Evolutionary conservation across 2,888 invertebrate species (phyloP), one percentile per base, ranked within the genome.

Genomic region (Cyclophora punctaria): DNA sequence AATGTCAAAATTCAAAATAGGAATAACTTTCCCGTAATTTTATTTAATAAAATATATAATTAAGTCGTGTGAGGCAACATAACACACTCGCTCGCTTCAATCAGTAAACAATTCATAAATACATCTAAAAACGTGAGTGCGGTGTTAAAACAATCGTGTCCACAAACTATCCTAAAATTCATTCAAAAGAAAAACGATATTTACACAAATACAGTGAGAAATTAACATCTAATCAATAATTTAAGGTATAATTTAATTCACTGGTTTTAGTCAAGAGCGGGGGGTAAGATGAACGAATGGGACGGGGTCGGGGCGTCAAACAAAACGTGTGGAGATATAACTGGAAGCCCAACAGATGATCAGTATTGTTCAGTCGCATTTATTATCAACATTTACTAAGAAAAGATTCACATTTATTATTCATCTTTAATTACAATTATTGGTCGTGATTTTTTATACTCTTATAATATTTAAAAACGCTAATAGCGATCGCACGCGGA

Each of bases 281-380:
- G 49, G 57, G 49, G 57, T 48, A 51, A 52, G 20, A 20, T 20
- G 2, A 20, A 1, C 46, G 45, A 49, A 6, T 47, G 46, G 51
- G 47, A 53, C 58, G 55, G 49, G 51, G 52, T 51, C 42, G 76
- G 71, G 80, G 72, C 77, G 63, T 78, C 71, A 76, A 83, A 82
- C 66, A 76, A 79, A n/a, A 67, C 66, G 57, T 64, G 73, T 78
- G 75, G 80, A 82, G 76, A 76, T 33, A 33, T 70, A 83, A 85
- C 78, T 88, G 87, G 87, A 88, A 88, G 87, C 87, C 87, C 87
- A 64, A 84, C 85, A 85, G 84, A 86, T 82, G 83, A 77, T 76
- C 83, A 79, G 80, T 80, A 80, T 83, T 83, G 75, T 73, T 84
- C 85, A 87, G 86, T 86, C 86, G 75, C 76, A 78, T 84, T 20